Conservation (phyloP, 2,888 invertebrate species). For the Eulithis testata region DNA sequence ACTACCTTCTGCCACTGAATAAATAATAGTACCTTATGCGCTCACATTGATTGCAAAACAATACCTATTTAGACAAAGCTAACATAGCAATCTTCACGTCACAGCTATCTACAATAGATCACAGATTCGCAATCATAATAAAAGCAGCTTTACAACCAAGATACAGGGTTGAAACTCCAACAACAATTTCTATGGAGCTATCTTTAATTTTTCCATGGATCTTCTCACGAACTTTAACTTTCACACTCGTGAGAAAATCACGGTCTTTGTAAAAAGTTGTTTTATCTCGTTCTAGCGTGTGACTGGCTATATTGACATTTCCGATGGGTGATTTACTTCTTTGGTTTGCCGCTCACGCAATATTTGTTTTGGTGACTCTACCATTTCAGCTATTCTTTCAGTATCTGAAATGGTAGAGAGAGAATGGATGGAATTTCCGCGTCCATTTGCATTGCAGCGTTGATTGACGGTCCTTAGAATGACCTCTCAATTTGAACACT, state of each 20-base stretch:
- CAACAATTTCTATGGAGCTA: constrained; percentile 12
- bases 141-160: constrained; percentile 5
- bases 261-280: constrained; percentile 44
- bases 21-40: not conserved
- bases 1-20: no score
- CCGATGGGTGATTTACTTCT: constrained; percentile 32
- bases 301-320: constrained; percentile 23
- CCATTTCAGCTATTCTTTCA: not conserved
- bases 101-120: constrained; percentile 30
- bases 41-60: constrained; percentile 17
- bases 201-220: constrained; percentile 32
- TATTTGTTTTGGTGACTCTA: constrained; percentile 9
- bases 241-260: constrained; percentile 63
- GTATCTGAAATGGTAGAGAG: no score
- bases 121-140: constrained; percentile 14
- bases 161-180: constrained; percentile 27
- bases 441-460: no score
- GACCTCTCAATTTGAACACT: no score
- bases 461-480: no score
- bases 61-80: constrained; percentile 19
- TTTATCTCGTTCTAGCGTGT: constrained; percentile 33
- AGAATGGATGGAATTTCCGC: no score
- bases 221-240: constrained; percentile 63
- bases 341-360: constrained; percentile 1
- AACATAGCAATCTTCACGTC: constrained; percentile 25